A percentile compares a stretch with the other conserved stretches of the same genome.
Evolutionary conservation across 2,888 invertebrate species (phyloP).

Genomic region (Drosophila fungiperda): DNA sequence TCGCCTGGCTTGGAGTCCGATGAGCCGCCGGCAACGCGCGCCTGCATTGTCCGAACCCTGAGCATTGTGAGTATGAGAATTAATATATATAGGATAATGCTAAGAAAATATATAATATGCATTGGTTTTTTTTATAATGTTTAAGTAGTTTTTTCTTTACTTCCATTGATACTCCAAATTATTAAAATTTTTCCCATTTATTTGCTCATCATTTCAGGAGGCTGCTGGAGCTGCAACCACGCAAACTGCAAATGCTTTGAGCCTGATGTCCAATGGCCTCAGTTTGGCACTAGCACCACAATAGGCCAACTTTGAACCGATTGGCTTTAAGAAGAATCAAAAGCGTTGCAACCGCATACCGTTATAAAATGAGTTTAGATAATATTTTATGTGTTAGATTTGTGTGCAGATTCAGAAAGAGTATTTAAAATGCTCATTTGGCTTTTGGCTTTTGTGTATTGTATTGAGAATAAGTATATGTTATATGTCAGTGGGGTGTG

Average conservation of each 20-base stretch:
- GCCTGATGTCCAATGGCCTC: constrained; percentile 82
- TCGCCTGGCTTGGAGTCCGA: constrained; percentile 82
- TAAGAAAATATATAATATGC: neutral
- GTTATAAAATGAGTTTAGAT: constrained; percentile 17
- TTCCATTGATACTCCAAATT: neutral
- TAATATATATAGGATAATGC: neutral
- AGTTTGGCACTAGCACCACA: constrained; percentile 81
- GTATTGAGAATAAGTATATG: constrained; percentile 27
- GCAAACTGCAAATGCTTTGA: constrained; percentile 67
- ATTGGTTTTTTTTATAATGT: neutral
- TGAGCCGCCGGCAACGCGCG: constrained; percentile 75
- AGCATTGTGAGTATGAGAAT: constrained; percentile 84
- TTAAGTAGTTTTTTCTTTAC: neutral
- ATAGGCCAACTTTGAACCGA: constrained; percentile 58
- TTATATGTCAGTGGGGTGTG: constrained; percentile 39
- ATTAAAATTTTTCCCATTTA: neutral
- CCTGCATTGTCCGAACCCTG: constrained; percentile 84
- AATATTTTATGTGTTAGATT: constrained; percentile 10
- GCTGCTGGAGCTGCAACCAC: constrained; percentile 50
- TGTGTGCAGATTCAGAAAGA: constrained; percentile 15
- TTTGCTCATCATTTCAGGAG: constrained; percentile 42
- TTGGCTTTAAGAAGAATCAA: constrained; percentile 35
- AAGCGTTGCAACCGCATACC: constrained; percentile 18
- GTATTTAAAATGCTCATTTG: constrained; percentile 52
- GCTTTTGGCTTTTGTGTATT: constrained; percentile 45